Evolutionary conservation across 2,113 vertebrate species (phyloP), one percentile per base, ranked within the genome.

Genomic region (Ursus arctos): DNA sequence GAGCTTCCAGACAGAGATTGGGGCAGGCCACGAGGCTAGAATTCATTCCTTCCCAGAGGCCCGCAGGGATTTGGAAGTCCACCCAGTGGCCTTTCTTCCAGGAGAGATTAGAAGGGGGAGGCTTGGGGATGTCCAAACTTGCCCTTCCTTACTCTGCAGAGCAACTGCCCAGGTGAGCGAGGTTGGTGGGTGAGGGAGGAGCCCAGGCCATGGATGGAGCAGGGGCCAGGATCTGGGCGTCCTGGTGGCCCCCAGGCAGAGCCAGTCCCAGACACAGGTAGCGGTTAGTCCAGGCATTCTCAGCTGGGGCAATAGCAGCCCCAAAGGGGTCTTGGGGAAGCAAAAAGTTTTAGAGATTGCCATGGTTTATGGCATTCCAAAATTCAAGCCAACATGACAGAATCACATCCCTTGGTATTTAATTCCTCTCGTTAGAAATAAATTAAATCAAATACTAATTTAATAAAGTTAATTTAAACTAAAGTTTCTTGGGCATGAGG

Each of bases 391-490:
- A 11, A n/a, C 15, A n/a, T 77, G 31, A 85, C 28, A 93, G 76
- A 85, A 84, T 61, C 55, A 94, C 19, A 80, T 81, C 80, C 24
- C 24, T 83, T 74, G 31, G 47, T 26, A 71, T 82, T 80, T 86
- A 24, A 55, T 95, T 83, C 71, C 14, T 95, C 67, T 88, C 14
- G 80, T 76, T 88, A 88, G 55, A 87, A 95, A 74, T 16, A 51
- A 59, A 63, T 53, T 31, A 92, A 91, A 55, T 31, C 55, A 47
- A 69, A 63, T 85, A 53, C 59, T 95, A 92, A 55, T 74, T 79
- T 81, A 55, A 86, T 55, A 81, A 94, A 81, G 49, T 87, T 83
- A 84, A 43, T 84, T 88, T 74, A 57, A 76, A 69, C 76, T 57
- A 76, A 26, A 90, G 11, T 77, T 36, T 74, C 3, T 21, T 57